Conservation (phyloP, 2,113 vertebrate species). For the Myanophis thanlyinensis region DNA sequence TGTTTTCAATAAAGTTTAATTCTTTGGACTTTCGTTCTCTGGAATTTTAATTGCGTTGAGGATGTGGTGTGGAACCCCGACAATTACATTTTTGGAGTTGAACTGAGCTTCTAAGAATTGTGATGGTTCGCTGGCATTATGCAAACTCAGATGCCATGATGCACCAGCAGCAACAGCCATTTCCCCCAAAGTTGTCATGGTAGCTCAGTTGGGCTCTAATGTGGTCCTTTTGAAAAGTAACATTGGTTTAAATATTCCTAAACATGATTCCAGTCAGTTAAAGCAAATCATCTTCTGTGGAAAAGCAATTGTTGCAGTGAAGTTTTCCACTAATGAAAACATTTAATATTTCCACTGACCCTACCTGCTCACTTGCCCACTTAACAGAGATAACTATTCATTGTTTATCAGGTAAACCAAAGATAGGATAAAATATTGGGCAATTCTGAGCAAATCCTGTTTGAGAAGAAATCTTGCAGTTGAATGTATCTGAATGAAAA, state of each 20-base stretch:
- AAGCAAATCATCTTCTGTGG: neutral
- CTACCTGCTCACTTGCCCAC: neutral
- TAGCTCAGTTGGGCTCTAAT: neutral
- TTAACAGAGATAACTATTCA: neutral
- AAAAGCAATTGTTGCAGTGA: neutral
- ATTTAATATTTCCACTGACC: neutral
- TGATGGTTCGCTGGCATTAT: neutral
- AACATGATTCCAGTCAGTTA: neutral
- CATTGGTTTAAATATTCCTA: neutral
- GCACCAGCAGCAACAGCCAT: too few relatives aligned
- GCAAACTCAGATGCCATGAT: neutral
- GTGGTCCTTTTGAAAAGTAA: neutral
- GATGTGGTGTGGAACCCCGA: too few relatives aligned
- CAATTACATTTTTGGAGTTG: neutral
- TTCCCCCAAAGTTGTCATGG: neutral
- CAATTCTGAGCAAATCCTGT: neutral
- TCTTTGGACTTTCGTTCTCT: too few relatives aligned
- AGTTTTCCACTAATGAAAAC: neutral
- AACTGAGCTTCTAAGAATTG: neutral
- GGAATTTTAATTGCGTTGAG: too few relatives aligned
- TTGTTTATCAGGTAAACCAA: neutral
- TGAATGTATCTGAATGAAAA: neutral
- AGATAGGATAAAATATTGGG: neutral
- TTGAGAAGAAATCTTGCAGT: neutral
- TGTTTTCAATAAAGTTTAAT: too few relatives aligned